Conservation (phyloP, 2,797 vertebrate genomes). For the Crocodylus rhombifer region DNA sequence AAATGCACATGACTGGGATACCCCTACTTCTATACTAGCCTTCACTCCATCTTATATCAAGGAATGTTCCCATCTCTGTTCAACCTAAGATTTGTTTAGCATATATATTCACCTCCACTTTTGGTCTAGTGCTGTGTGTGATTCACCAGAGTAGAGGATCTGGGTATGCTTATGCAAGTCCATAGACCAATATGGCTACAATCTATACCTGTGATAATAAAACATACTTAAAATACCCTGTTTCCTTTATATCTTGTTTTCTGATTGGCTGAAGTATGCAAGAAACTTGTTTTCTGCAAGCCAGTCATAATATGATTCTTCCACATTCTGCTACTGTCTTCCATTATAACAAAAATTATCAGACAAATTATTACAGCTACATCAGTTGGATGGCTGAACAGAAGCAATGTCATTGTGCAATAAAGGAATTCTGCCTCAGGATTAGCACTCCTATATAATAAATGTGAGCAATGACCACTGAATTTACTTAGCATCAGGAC, state of each 20-base stretch:
- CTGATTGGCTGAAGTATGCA: slow-evolving; percentile 35
- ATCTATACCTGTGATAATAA: no score
- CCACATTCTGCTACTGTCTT: background rate
- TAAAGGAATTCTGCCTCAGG: slow-evolving; percentile 13
- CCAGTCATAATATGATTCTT: slow-evolving; percentile 29
- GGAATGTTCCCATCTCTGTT: background rate
- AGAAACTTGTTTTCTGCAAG: slow-evolving; percentile 58
- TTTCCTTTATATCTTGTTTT: slow-evolving; percentile 49
- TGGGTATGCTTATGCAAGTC: background rate
- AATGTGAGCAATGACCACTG: accelerated
- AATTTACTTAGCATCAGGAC: background rate
- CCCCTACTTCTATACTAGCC: background rate
- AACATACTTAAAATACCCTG: background rate
- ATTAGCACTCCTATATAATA: background rate
- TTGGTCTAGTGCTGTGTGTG: background rate
- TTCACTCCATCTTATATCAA: background rate
- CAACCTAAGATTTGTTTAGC: background rate
- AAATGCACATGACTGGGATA: background rate
- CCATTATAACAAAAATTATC: slow-evolving; percentile 20
- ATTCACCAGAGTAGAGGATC: slow-evolving; percentile 42
- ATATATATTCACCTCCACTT: background rate
- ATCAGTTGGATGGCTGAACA: background rate
- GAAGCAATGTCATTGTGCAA: background rate
- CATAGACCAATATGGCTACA: background rate
- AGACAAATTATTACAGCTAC: slow-evolving; percentile 38